Conservation (phyloP, 2,888 invertebrate genomes). For the Agrilus cyanescens region DNA sequence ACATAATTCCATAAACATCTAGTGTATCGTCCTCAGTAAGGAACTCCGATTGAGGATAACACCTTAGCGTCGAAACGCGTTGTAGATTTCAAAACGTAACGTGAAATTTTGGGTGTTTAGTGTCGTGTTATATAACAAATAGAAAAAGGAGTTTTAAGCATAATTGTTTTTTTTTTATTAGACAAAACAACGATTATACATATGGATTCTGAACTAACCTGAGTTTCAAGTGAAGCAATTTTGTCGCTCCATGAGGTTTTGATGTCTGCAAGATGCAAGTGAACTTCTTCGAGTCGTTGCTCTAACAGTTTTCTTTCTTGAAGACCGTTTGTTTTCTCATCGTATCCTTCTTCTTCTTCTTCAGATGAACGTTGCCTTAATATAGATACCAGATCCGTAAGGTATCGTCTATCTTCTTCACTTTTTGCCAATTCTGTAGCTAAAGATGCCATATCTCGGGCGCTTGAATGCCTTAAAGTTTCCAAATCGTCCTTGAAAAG, state of each 20-base stretch:
- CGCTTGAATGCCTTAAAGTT: slow-evolving; percentile 58
- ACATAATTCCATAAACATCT: too few species aligned
- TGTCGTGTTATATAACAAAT: too few species aligned
- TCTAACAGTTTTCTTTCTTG: slow-evolving; percentile 58
- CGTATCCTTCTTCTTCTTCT: slow-evolving; percentile 22
- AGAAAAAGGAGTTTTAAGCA: too few species aligned
- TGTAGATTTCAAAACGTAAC: too few species aligned
- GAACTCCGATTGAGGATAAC: too few species aligned
- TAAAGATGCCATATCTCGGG: slow-evolving; percentile 56
- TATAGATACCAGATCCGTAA: slow-evolving; percentile 49
- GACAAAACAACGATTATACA: not conserved
- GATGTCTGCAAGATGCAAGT: slow-evolving; percentile 77
- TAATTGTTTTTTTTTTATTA: too few species aligned
- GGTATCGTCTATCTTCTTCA: slow-evolving; percentile 63
- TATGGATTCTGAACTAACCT: slow-evolving; percentile 40
- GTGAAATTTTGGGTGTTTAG: too few species aligned
- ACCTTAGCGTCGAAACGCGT: too few species aligned
- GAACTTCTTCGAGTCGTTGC: slow-evolving; percentile 70
- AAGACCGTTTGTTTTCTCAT: slow-evolving; percentile 35
- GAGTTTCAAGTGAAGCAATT: slow-evolving; percentile 79
- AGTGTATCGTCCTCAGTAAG: too few species aligned
- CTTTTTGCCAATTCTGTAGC: slow-evolving; percentile 58
- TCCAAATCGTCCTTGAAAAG: slow-evolving; percentile 64
- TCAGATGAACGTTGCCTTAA: slow-evolving; percentile 38
- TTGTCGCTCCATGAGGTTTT: slow-evolving; percentile 89